A percentile compares a stretch with the other conserved stretches of the same genome.
Conservation (phyloP, 2,888 invertebrate genomes). For the Abrostola triplasia region DNA sequence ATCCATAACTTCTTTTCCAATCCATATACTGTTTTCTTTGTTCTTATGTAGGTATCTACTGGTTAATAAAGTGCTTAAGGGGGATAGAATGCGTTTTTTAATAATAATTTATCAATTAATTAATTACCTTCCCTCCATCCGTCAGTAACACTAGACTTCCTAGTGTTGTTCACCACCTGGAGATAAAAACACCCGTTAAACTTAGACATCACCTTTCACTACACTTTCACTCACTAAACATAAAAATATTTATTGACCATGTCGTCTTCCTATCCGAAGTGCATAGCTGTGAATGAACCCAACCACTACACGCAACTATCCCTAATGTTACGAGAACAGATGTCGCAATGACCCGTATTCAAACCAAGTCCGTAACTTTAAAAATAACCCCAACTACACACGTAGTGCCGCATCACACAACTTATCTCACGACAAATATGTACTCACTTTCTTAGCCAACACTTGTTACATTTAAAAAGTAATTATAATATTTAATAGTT, state of each 20-base stretch:
- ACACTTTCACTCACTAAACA: constrained; percentile 47
- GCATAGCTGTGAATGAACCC: constrained; percentile 66
- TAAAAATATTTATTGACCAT: constrained; percentile 73
- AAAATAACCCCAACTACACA: constrained; percentile 71
- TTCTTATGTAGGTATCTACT: too few relatives aligned
- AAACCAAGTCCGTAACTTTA: constrained; percentile 68
- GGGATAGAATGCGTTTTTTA: background rate
- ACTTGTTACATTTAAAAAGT: constrained; percentile 18
- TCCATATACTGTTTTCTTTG: too few relatives aligned
- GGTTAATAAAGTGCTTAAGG: too few relatives aligned
- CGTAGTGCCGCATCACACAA: constrained; percentile 53
- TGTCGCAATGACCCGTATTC: constrained; percentile 80
- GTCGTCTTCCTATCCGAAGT: constrained; percentile 64
- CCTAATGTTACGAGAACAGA: constrained; percentile 71
- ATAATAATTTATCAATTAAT: background rate
- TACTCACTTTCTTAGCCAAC: constrained; percentile 44
- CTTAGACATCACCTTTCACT: constrained; percentile 66
- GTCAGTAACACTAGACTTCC: constrained; percentile 88
- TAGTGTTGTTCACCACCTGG: constrained; percentile 91
- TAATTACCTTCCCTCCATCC: constrained; percentile 86
- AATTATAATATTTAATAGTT: constrained; percentile 32
- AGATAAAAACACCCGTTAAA: constrained; percentile 62
- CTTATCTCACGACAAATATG: constrained; percentile 65
- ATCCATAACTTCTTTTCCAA: too few relatives aligned
- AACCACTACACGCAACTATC: constrained; percentile 53